Evolutionary conservation across 2,888 invertebrate species (phyloP).

Genomic region (Microctonus aethiopoides): DNA sequence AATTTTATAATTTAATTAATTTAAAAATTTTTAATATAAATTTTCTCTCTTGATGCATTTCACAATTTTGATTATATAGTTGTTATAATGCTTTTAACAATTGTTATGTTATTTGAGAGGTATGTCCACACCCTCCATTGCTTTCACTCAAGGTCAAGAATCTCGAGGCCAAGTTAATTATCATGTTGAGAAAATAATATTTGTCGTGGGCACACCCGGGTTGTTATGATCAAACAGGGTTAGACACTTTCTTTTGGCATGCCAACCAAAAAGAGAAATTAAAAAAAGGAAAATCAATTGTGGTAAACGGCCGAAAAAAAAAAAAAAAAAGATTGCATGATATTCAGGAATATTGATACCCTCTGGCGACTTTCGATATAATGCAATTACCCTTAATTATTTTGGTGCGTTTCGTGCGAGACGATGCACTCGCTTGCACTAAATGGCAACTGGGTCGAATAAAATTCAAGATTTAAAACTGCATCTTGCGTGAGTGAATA

Average conservation of each 20-base stretch:
- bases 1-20: too few species aligned
- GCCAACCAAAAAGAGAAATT: not conserved
- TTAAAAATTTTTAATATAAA: not conserved
- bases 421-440: slow-evolving; percentile 42
- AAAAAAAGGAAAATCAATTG: not conserved
- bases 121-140: slow-evolving; percentile 25
- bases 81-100: slow-evolving; percentile 17
- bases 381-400: slow-evolving; percentile 43
- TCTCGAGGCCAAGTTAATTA: slow-evolving; percentile 23
- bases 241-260: slow-evolving; percentile 18
- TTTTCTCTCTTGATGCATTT: not conserved
- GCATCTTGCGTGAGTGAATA: slow-evolving; percentile 35
- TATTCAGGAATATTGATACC: slow-evolving; percentile 25
- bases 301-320: slow-evolving; percentile 15
- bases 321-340: slow-evolving; percentile 14
- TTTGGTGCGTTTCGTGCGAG: slow-evolving; percentile 11
- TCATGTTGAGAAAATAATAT: slow-evolving; percentile 21
- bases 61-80: slow-evolving; percentile 13
- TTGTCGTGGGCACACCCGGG: slow-evolving; percentile 19
- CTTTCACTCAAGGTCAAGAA: slow-evolving; percentile 32
- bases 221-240: slow-evolving; percentile 22
- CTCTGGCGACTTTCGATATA: slow-evolving; percentile 39
- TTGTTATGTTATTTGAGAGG: not conserved
- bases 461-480: slow-evolving; percentile 40
- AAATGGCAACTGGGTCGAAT: slow-evolving; percentile 54